A percentile compares a stretch with the other conserved stretches of the same genome.
Conservation (phyloP, 2,888 invertebrate species). For the Erynnis tages region DNA sequence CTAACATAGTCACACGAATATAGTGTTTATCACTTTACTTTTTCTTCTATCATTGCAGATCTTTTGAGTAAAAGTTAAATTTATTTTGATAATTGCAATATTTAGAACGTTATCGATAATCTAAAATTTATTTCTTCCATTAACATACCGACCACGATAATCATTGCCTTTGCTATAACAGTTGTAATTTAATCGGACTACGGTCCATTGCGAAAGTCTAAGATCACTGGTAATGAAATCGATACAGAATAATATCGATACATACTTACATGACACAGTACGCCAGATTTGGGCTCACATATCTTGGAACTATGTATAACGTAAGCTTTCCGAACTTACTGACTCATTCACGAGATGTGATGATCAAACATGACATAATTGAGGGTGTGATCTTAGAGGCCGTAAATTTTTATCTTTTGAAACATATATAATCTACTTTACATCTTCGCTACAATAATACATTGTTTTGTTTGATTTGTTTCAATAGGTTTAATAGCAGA, state of each 20-base stretch:
- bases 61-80: no score
- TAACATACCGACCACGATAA: neutral
- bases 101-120: neutral
- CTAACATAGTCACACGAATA: no score
- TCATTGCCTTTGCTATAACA: no score
- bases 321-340: conserved; percentile 16
- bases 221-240: conserved; percentile 10
- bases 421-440: no score
- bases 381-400: no score
- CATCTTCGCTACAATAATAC: no score
- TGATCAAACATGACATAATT: conserved; percentile 17
- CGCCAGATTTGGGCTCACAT: conserved; percentile 9
- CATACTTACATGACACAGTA: conserved; percentile 5
- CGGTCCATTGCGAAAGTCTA: conserved; percentile 35
- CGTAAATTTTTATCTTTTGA: no score
- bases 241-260: conserved; percentile 6
- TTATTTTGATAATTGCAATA: no score
- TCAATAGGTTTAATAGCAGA: no score
- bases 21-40: no score
- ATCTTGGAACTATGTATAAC: conserved; percentile 6
- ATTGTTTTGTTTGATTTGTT: no score
- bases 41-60: no score
- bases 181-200: neutral
- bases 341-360: conserved; percentile 5
- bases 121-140: neutral